These are phyloP conservation scores for Cheilinus undulatus DNA, from an alignment of 2,113 vertebrate genomes.

Conservation along the genomic window DNA sequence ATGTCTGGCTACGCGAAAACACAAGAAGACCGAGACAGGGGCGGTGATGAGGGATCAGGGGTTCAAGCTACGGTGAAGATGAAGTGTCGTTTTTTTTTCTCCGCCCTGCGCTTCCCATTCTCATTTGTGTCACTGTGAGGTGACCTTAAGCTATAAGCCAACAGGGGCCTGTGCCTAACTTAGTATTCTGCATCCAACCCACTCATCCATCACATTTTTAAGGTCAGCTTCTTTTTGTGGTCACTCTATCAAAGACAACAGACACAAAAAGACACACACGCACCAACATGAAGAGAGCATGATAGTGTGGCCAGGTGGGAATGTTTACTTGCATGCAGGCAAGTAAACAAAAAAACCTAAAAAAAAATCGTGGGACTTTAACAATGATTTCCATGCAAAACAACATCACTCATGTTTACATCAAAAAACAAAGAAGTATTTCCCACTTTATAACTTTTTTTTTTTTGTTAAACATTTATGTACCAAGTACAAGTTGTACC, in stretches of 20 bases:
- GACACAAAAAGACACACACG: background rate
- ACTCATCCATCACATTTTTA: conserved; percentile 84
- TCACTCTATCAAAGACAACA: conserved; percentile 74
- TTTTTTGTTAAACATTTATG: too few relatives aligned
- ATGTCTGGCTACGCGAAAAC: conserved; percentile 65
- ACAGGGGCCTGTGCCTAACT: conserved; percentile 61
- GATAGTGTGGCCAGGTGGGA: conserved; percentile 2
- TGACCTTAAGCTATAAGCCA: conserved; percentile 83
- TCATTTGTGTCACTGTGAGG: conserved; percentile 60
- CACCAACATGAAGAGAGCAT: conserved; percentile 3
- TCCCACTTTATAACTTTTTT: too few relatives aligned
- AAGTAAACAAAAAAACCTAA: background rate
- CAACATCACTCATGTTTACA: background rate
- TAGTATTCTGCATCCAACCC: conserved; percentile 73
- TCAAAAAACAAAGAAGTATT: too few relatives aligned
- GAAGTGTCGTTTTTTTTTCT: conserved; percentile 54
- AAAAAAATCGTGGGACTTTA: background rate
- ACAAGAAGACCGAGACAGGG: conserved; percentile 56
- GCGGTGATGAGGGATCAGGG: conserved; percentile 69
- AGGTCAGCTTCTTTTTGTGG: conserved; percentile 82
- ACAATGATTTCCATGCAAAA: background rate
- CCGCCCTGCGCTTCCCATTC: conserved; percentile 24
- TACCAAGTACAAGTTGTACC: too few relatives aligned
- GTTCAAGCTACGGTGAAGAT: conserved; percentile 61
- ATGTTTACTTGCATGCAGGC: background rate